phyloP scores from a whole-genome alignment of 2,797 vertebrate genomes.

The Sebastes trivittatus region DNA sequence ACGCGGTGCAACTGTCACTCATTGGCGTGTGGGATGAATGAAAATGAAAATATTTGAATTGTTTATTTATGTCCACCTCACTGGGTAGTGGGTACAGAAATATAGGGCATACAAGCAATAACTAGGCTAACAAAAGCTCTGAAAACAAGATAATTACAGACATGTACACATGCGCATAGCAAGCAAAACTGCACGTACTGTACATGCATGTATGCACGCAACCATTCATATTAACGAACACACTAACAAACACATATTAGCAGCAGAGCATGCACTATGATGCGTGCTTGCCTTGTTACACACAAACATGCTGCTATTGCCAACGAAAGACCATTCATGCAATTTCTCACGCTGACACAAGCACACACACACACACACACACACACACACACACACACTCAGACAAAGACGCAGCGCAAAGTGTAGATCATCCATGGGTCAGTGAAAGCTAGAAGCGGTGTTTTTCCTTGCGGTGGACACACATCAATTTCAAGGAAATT shows the following conservation, averaged over 20 bases:
- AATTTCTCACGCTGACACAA: conserved; percentile 71
- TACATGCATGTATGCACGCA: background rate
- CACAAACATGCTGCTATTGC: conserved; percentile 10
- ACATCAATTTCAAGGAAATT: conserved; percentile 84
- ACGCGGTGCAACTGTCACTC: conserved; percentile 50
- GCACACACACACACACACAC: background rate
- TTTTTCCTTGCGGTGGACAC: conserved; percentile 81
- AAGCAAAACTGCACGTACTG: background rate
- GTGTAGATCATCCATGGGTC: conserved; percentile 77
- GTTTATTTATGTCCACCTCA: conserved; percentile 47
- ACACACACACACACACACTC: conserved; percentile 3
- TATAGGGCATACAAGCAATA: conserved; percentile 26
- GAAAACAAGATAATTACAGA: conserved; percentile 35
- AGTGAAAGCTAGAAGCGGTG: conserved; percentile 74
- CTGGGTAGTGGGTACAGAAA: conserved; percentile 17
- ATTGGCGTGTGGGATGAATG: conserved; percentile 34
- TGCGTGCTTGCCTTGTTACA: conserved; percentile 13
- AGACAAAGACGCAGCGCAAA: conserved; percentile 53
- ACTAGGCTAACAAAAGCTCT: conserved; percentile 43
- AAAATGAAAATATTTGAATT: conserved; percentile 65
- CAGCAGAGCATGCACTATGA: background rate
- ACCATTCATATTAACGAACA: background rate
- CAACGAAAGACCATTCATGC: conserved; percentile 39
- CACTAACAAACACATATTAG: background rate
- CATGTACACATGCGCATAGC: background rate